These are phyloP conservation scores for Dermochelys coriacea DNA, from an alignment of 2,797 vertebrate genomes.

Conservation along the genomic window DNA sequence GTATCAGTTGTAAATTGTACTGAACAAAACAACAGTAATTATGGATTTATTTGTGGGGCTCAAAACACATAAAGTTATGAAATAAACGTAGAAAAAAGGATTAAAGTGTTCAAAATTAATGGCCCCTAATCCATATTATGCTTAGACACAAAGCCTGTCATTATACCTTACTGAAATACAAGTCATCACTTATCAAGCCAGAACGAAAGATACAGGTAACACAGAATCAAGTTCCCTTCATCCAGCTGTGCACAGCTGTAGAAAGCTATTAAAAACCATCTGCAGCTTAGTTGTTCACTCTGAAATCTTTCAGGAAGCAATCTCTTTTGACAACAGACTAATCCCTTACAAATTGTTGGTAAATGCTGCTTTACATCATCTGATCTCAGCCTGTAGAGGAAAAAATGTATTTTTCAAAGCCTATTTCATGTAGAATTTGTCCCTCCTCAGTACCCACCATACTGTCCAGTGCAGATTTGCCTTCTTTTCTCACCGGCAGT, in stretches of 20 bases:
- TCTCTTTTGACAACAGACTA: conserved; percentile 43
- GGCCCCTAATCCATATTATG: neutral
- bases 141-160: neutral
- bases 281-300: conserved; percentile 34
- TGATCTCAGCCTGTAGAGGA: neutral
- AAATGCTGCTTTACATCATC: conserved; percentile 49
- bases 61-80: neutral
- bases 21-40: conserved; percentile 42
- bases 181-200: neutral
- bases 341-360: conserved; percentile 41
- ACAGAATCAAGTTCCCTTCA: neutral
- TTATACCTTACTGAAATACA: neutral
- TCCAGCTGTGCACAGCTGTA: conserved; percentile 27
- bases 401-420: conserved; percentile 39
- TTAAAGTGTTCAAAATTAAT: neutral
- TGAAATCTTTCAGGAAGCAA: conserved; percentile 28
- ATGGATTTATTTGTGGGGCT: conserved; percentile 47
- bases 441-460: neutral
- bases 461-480: neutral
- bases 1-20: conserved; percentile 34
- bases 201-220: conserved; percentile 26
- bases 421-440: conserved; percentile 15
- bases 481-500: neutral
- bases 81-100: conserved; percentile 38
- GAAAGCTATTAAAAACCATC: conserved; percentile 35